Conservation (phyloP, 2,797 vertebrate genomes). For the Delichon dasypus region DNA sequence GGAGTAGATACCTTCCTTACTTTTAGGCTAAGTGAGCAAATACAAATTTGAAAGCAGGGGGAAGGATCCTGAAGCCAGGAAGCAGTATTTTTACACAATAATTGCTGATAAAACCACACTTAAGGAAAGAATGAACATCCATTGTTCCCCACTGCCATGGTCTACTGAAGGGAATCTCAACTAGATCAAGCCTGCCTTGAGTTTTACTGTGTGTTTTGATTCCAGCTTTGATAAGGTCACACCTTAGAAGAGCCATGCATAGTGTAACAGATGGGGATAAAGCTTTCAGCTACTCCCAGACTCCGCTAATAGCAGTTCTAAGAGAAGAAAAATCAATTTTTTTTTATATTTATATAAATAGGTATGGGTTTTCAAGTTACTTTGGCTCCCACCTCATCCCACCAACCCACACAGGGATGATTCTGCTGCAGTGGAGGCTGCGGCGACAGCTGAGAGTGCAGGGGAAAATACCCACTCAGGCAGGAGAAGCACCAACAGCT, state of each 20-base stretch:
- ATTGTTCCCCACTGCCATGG: constrained; percentile 63
- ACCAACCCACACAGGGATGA: constrained; percentile 43
- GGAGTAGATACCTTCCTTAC: not conserved
- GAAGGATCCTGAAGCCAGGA: not conserved
- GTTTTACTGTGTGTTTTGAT: constrained; percentile 74
- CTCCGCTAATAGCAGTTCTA: constrained; percentile 47
- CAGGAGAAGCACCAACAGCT: not conserved
- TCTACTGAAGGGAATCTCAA: constrained; percentile 69
- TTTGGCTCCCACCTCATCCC: constrained; percentile 36
- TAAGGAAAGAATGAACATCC: constrained; percentile 29
- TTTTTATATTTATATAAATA: constrained; percentile 46
- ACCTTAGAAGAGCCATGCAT: constrained; percentile 73
- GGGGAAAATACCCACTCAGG: constrained; percentile 38
- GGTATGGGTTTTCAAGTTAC: not conserved
- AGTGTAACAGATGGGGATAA: constrained; percentile 69
- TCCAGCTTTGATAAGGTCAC: constrained; percentile 77
- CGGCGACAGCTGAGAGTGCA: not conserved
- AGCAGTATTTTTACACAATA: not conserved
- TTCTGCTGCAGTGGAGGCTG: constrained; percentile 34
- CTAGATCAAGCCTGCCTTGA: constrained; percentile 74
- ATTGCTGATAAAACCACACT: not conserved
- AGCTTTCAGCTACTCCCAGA: constrained; percentile 70
- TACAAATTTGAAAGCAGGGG: not conserved
- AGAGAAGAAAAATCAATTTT: constrained; percentile 46
- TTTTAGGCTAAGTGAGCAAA: constrained; percentile 4